A percentile compares a stretch with the other conserved stretches of the same genome.
Conservation (phyloP, 1,140 invertebrate species). For the Centruroides sculpturatus region DNA sequence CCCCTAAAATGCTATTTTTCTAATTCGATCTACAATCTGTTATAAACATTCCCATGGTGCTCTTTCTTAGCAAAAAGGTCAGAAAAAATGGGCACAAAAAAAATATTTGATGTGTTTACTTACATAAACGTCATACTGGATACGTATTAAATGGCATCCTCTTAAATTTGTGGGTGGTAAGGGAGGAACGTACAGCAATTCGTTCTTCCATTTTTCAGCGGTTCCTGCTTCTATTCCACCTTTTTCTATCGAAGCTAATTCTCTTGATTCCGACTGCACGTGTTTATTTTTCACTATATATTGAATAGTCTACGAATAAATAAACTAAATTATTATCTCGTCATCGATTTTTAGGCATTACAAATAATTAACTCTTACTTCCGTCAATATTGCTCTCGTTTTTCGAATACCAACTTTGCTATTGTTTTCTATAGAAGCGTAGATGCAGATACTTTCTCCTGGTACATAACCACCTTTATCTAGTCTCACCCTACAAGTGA, state of each 20-base stretch:
- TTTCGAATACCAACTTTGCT: constrained; percentile 60
- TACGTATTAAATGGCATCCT: constrained; percentile 84
- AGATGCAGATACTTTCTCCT: constrained; percentile 75
- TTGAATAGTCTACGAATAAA: constrained; percentile 54
- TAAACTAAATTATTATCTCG: no score
- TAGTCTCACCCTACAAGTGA: constrained; percentile 65
- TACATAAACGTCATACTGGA: constrained; percentile 88
- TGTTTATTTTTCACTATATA: constrained; percentile 67
- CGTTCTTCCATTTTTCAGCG: constrained; percentile 72
- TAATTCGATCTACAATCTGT: no score
- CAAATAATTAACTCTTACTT: constrained; percentile 34
- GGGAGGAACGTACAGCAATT: constrained; percentile 86
- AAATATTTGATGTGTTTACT: constrained; percentile 33
- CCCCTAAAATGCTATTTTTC: no score
- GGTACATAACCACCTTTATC: constrained; percentile 86
- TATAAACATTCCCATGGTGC: no score
- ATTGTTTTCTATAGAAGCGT: constrained; percentile 65
- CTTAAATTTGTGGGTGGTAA: constrained; percentile 85
- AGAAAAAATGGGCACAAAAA: no score
- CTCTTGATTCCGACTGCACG: constrained; percentile 68
- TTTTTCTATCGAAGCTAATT: constrained; percentile 59
- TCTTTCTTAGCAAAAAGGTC: no score
- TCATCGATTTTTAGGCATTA: no score
- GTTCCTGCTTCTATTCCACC: constrained; percentile 69
- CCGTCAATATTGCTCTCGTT: constrained; percentile 59